Percentiles rank a stretch among this genome's conserved stretches.
These are phyloP conservation scores for Syndactyla subalaris DNA, from an alignment of 2,797 vertebrate genomes.

Conservation along the genomic window DNA sequence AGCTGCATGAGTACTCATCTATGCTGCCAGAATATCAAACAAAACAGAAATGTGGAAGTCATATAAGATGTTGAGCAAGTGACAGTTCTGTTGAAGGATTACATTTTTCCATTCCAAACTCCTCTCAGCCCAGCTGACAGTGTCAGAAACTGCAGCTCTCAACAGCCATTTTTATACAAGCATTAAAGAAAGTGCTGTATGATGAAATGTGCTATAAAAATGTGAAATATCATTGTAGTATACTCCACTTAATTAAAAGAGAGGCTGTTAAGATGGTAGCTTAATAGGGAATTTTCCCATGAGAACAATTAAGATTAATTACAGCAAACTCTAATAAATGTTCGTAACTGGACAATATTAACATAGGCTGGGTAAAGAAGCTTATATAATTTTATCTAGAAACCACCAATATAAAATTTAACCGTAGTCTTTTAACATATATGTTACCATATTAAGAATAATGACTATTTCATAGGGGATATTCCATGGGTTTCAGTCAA, in stretches of 20 bases:
- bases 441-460: background rate
- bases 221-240: background rate
- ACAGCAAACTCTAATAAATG: background rate
- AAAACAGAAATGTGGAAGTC: background rate
- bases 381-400: background rate
- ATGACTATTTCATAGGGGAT: background rate
- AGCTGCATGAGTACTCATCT: background rate
- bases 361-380: background rate
- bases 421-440: background rate
- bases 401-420: background rate
- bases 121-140: background rate
- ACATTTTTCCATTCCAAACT: background rate
- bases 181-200: background rate
- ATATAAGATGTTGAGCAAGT: background rate
- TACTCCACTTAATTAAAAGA: background rate
- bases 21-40: background rate
- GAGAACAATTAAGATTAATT: background rate
- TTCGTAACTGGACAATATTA: background rate
- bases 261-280: background rate
- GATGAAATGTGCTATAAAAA: background rate
- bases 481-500: background rate
- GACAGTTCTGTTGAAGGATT: background rate
- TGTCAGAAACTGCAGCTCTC: background rate
- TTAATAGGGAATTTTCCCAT: background rate
- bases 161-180: background rate